A percentile compares a stretch with the other conserved stretches of the same genome.
phyloP scores from a whole-genome alignment of 2,113 vertebrate genomes.

The Nothoprocta pentlandii region DNA sequence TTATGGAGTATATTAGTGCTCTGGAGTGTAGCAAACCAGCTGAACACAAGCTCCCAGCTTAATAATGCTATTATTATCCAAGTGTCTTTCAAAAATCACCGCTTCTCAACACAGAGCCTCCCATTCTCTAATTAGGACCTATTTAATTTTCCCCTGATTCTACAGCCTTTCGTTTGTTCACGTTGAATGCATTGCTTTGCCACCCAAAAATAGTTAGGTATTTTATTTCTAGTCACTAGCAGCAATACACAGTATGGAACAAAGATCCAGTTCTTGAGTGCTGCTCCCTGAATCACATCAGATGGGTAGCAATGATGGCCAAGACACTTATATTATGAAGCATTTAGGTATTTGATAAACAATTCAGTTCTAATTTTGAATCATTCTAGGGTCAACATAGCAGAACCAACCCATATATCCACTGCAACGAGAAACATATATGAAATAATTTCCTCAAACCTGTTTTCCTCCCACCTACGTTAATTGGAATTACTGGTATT shows the following conservation, averaged over 20 bases:
- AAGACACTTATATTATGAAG: background rate
- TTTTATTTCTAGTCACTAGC: background rate
- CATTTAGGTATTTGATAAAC: background rate
- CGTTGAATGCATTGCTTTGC: background rate
- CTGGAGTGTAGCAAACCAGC: background rate
- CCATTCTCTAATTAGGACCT: background rate
- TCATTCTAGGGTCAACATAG: background rate
- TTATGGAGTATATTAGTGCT: background rate
- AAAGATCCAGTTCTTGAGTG: background rate
- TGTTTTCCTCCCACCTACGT: background rate
- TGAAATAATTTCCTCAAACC: background rate
- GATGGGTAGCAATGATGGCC: background rate
- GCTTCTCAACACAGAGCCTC: background rate
- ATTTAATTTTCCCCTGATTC: background rate
- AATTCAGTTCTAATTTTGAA: background rate
- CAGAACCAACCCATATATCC: background rate
- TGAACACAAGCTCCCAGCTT: background rate
- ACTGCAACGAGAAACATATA: background rate
- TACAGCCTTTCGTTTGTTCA: background rate
- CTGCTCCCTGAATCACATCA: background rate
- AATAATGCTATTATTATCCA: background rate
- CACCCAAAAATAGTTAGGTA: background rate
- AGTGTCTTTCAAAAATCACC: background rate
- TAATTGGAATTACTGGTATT: slow-evolving; percentile 40
- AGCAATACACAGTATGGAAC: background rate